Evolutionary conservation across 2,888 invertebrate species (phyloP), one percentile per base, ranked within the genome.

Genomic region (Tuberolachnus salignus): DNA sequence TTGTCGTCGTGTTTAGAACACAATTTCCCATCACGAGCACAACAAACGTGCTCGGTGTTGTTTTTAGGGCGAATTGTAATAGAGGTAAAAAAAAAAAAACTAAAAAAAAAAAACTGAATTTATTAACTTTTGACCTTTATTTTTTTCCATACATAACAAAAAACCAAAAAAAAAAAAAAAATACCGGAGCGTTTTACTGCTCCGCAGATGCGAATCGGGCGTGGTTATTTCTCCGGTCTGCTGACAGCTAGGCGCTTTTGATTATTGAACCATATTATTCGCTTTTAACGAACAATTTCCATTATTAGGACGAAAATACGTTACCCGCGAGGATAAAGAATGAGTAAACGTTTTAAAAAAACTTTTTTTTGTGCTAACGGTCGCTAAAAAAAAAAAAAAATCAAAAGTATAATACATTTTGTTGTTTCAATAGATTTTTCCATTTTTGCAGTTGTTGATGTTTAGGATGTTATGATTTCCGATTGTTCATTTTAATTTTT

Each of bases 211-310:
- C 14, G 23, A 70, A 71, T 42, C 8, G 14, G 34, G 59, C 23
- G 16, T 23, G 57, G 14, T 14, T 49, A 51, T 19, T 72, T 51
- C 13, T 42, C 53, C 21, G 19, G 16, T 49, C n/a, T 13, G 53
- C 14, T 55, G 57, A 57, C 57, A 57, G 57, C 44, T 57, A 13
- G 16, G n/a, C 6, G 34, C 13, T 6, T 71, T 57, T 71, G 21
- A 71, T 71, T 44, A 57, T 71, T 57, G 21, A 71, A 71, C 57
- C 23, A 44, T 57, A 11, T 21, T 53, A 34, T 34, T 34, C 67
- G n/a, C 19, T 19, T 63, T 63, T 42, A 63, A 42, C 42, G 11
- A 16, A n/a, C 16, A 42, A 71, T 44, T 57, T 44, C 23, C 14
- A 23, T 70, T 70, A 21, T 44, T 19, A 23, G 55, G n/a, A 42